Percentiles rank a stretch among this genome's conserved stretches.
Evolutionary conservation across 1,140 invertebrate genomes (phyloP).

Genomic region (Augochlora pura): DNA sequence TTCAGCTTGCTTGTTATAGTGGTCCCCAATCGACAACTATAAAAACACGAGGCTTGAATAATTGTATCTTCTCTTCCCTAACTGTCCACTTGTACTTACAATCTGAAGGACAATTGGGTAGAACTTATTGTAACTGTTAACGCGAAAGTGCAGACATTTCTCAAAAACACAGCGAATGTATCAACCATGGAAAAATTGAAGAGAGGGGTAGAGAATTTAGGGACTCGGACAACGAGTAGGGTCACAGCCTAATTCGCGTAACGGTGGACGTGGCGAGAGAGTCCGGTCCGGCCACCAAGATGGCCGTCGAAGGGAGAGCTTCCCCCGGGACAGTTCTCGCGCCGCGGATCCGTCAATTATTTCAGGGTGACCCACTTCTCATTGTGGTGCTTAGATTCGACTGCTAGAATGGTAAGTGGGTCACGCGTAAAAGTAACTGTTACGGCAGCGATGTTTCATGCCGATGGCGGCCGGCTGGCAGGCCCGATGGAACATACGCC

Average conservation of each 20-base stretch:
- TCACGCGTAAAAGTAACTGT: constrained; percentile 66
- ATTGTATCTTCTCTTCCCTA: no score
- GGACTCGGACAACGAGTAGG: not conserved
- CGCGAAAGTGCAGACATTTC: no score
- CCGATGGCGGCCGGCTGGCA: constrained; percentile 18
- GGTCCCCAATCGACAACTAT: no score
- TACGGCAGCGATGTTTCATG: constrained; percentile 62
- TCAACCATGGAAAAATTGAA: no score
- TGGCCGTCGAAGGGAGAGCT: not conserved
- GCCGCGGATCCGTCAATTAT: constrained; percentile 24
- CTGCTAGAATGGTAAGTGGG: constrained; percentile 62
- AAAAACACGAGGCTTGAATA: no score
- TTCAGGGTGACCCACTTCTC: constrained; percentile 53
- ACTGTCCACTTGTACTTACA: no score
- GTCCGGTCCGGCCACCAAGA: not conserved
- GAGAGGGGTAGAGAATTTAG: no score
- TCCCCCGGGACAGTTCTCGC: not conserved
- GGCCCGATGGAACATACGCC: constrained; percentile 32
- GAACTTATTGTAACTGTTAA: no score
- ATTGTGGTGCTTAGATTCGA: constrained; percentile 62
- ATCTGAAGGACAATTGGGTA: no score
- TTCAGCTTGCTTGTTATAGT: no score
- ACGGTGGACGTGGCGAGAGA: not conserved
- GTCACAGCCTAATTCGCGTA: not conserved
- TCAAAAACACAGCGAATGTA: no score